Base-by-base conservation (phyloP, 1,140 invertebrate genomes). In the Maconellicoccus hirsutus region DNA sequence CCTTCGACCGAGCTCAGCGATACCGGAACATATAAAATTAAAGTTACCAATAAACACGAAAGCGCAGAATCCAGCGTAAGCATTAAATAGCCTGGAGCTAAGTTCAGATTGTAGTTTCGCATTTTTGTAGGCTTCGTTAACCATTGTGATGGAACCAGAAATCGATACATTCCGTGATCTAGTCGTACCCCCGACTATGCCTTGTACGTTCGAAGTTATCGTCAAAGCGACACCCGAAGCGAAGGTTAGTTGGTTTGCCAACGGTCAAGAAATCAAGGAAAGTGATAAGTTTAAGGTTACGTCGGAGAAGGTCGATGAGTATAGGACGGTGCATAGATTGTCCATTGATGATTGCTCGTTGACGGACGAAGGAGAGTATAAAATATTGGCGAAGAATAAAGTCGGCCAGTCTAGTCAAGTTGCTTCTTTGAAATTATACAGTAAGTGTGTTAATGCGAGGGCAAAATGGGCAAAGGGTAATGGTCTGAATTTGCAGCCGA, bases 321-420 rank as follows among this genome's bases (percentile, higher is more conserved):
- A 81, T 2, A 83, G 83, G 7, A 86, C 87, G 74, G 83, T 82
- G 0, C 89, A 87, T 77, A 85, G 84, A 73, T 80, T 94, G 7
- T 80, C 84, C 0, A 83, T 94, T 29, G 86, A 87, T 74, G 83
- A 85, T 16, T 84, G 88, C 0, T 80, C 83, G 16, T 78, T 89
- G 6, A 84, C 83, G 12, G 94, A 98, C 77, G 87, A 85, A 69
- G 94, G 93, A 2, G 83, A 83, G 22, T 98, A 97, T 76, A 86
- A 84, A 26, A 79, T 93, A 4, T 84, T 81, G 0, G 91, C 90
- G 7, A 84, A 83, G 26, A 93, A 93, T 77, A 85, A 86, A 73
- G 80, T 88, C 38, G 91, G 94, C 4, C 87, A 91, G 77, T 83
- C 84, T 22, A 81, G 80, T 63, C 84, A 85, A 10, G 83, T 87